These are phyloP conservation scores for Aphaenogaster floridana DNA, from an alignment of 1,140 invertebrate species.

Conservation along the genomic window DNA sequence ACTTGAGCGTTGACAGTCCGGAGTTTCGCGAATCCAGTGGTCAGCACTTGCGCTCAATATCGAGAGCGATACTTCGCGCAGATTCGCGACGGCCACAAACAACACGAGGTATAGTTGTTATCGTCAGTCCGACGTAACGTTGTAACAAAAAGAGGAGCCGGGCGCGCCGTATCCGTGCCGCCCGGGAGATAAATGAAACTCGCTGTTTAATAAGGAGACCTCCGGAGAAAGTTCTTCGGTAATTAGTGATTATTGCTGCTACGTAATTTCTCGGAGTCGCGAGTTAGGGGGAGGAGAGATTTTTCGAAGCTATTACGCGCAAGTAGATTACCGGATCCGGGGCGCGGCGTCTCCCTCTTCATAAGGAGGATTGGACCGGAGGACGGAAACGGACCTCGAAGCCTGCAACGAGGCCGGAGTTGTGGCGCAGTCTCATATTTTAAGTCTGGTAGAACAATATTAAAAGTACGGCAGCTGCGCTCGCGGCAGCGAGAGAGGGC, in stretches of 20 bases:
- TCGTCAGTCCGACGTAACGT: constrained; percentile 11
- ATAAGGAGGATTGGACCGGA: constrained; percentile 70
- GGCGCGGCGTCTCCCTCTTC: constrained; percentile 42
- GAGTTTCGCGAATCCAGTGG: constrained; percentile 54
- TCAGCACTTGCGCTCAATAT: constrained; percentile 48
- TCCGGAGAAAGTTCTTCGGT: constrained; percentile 60
- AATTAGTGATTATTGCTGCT: constrained; percentile 74
- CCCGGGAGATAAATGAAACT: constrained; percentile 61
- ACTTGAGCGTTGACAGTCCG: constrained; percentile 55
- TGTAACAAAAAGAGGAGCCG: background rate
- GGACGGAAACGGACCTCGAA: constrained; percentile 72
- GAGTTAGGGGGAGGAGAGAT: constrained; percentile 8
- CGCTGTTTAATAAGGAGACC: constrained; percentile 69
- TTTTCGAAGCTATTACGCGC: constrained; percentile 71
- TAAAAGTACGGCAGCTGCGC: constrained; percentile 84
- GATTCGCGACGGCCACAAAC: constrained; percentile 47
- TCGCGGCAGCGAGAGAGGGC: constrained; percentile 64
- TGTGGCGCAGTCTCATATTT: constrained; percentile 83
- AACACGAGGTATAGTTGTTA: constrained; percentile 41
- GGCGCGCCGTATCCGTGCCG: background rate
- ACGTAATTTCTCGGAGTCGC: constrained; percentile 68
- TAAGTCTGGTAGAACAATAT: constrained; percentile 84
- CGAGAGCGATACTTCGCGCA: constrained; percentile 16
- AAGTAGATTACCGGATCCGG: constrained; percentile 68
- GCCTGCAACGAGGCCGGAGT: constrained; percentile 70